Evolutionary conservation across 2,888 invertebrate genomes (phyloP).

Genomic region (Ctenicera cuprea): DNA sequence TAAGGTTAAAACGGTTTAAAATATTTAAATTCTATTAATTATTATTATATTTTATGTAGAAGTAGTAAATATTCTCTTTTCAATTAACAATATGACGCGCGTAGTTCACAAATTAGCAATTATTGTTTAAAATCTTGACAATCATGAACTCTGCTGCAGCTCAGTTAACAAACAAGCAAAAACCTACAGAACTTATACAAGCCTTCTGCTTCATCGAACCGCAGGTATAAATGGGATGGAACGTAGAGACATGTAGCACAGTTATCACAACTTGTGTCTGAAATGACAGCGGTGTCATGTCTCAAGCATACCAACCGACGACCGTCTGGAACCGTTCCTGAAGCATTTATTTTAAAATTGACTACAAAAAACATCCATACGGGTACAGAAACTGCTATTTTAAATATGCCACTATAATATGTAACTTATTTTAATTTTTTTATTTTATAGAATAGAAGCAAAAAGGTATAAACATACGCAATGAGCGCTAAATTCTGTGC

Average conservation of each 20-base stretch:
- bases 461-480: too few relatives aligned
- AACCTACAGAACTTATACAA: conserved; percentile 42
- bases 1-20: too few relatives aligned
- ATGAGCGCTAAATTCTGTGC: too few relatives aligned
- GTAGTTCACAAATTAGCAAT: background rate
- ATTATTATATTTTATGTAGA: too few relatives aligned
- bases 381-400: too few relatives aligned
- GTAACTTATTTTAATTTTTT: too few relatives aligned
- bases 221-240: conserved; percentile 61
- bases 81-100: background rate
- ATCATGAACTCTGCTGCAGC: background rate
- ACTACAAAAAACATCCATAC: conserved; percentile 8
- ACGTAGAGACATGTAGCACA: conserved; percentile 60
- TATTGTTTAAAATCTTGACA: conserved; percentile 10
- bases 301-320: conserved; percentile 58
- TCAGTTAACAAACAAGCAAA: conserved; percentile 28
- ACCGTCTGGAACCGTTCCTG: conserved; percentile 56
- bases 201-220: conserved; percentile 58
- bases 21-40: too few relatives aligned
- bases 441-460: too few relatives aligned
- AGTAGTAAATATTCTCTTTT: background rate
- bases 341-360: conserved; percentile 16
- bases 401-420: too few relatives aligned
- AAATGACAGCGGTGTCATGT: conserved; percentile 65
- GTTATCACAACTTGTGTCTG: conserved; percentile 56